Evolutionary conservation across 2,888 invertebrate species (phyloP).

Genomic region (Sericinus montela): DNA sequence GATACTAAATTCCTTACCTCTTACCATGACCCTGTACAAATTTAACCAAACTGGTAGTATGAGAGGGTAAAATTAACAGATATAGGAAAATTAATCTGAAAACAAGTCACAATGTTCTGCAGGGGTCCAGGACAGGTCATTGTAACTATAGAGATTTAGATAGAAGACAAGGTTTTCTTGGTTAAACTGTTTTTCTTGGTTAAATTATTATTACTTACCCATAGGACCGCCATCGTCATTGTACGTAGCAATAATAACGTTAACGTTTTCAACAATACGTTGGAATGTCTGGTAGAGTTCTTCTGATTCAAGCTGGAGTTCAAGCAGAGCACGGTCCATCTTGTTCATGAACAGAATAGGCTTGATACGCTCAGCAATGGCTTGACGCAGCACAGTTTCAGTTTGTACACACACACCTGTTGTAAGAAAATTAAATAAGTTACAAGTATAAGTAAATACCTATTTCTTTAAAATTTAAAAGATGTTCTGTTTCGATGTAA

Average conservation of each 20-base stretch:
- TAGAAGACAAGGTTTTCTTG: not conserved
- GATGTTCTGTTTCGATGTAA: too few relatives aligned
- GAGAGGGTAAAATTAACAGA: too few relatives aligned
- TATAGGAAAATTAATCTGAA: too few relatives aligned
- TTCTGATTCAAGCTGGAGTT: conserved; percentile 97
- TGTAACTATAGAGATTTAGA: not conserved
- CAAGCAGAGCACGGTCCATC: conserved; percentile 99
- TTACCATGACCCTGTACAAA: too few relatives aligned
- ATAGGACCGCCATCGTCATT: conserved; percentile 98
- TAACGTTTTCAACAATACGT: conserved; percentile 99
- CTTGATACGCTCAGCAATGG: conserved; percentile 99
- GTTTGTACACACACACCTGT: conserved; percentile 99
- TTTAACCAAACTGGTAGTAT: too few relatives aligned
- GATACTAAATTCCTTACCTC: too few relatives aligned
- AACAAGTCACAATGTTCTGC: too few relatives aligned
- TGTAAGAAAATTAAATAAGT: not conserved
- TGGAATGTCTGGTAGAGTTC: conserved; percentile 99
- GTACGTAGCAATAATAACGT: conserved; percentile 99
- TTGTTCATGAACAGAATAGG: conserved; percentile 99
- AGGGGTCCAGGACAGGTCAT: too few relatives aligned
- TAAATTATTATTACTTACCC: conserved; percentile 74
- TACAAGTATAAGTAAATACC: too few relatives aligned
- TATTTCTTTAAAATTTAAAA: too few relatives aligned
- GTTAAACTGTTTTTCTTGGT: too few relatives aligned
- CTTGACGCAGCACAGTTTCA: conserved; percentile 99